Evolutionary conservation across 2,888 invertebrate species (phyloP), one percentile per base, ranked within the genome.

Genomic region (Gordius sp.): DNA sequence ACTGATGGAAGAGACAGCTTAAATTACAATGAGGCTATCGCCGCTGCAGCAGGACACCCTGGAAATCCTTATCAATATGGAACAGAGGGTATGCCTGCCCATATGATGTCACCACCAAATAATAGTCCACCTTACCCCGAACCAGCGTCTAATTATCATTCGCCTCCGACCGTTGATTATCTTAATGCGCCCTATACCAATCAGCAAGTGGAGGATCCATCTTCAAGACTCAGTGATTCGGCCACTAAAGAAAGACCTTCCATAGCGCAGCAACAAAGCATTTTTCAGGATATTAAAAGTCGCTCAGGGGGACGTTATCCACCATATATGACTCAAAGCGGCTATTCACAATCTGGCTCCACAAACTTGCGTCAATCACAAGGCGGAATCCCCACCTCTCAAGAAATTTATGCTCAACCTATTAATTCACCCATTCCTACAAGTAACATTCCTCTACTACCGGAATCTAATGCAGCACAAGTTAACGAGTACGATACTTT

Each of bases 261-360:
- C n/a, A n/a, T n/a, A n/a, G n/a, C n/a, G n/a, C n/a, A n/a, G n/a
- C n/a, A n/a, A n/a, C 47, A 47, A 47, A 4, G 47, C 16, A n/a
- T 47, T n/a, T 47, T 47, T 47, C n/a, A 47, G 4, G 47, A 47
- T 8, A 47, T 47, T 8, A 47, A 47, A 47, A 8, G 47, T n/a
- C 47, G 4, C 4, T n/a, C 4, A 4, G 47, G 47, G 4, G 47
- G 47, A 18, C 47, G 47, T 4, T 47, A 47, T 23, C 20, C 47
- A 20, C 47, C 47, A 18, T 8, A 20, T 47, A 4, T 47, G 47
- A 47, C 47, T 8, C 47, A 47, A n/a, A 47, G 47, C 47, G 47
- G 47, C 4, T 47, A 47, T 20, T 4, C 47, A 20, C 47, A 47
- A 20, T 33, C 39, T 13, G 16, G 16, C 20, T 13, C n/a, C 8